These are phyloP conservation scores for Cyphomyrus discorhynchus DNA, from an alignment of 2,113 vertebrate genomes.

Conservation along the genomic window DNA sequence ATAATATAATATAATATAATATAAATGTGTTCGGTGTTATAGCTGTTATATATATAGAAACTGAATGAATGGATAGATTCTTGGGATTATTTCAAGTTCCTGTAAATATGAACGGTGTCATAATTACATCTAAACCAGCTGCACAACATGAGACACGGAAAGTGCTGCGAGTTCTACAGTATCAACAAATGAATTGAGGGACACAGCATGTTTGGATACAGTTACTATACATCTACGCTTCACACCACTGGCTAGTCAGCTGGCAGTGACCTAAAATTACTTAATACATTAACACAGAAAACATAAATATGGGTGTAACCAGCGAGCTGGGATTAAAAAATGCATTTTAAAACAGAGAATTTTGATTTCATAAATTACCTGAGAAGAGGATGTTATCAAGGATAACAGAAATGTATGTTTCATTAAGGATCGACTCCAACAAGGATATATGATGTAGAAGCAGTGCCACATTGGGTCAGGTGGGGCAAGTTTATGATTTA, in stretches of 20 bases:
- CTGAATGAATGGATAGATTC: neutral
- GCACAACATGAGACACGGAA: neutral
- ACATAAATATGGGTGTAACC: slow-evolving; percentile 1
- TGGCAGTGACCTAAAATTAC: neutral
- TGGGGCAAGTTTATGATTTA: neutral
- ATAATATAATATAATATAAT: neutral
- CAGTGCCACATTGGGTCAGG: neutral
- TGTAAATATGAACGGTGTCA: neutral
- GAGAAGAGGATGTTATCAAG: slow-evolving; percentile 15
- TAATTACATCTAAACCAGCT: neutral
- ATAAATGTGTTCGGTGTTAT: neutral
- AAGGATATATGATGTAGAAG: neutral
- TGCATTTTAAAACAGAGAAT: slow-evolving; percentile 26
- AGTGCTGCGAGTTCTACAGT: neutral
- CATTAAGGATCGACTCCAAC: neutral
- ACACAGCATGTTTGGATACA: neutral
- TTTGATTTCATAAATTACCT: slow-evolving; percentile 28
- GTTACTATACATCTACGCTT: neutral
- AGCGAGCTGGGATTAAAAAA: slow-evolving; percentile 12
- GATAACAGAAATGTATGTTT: neutral
- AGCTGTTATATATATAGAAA: neutral
- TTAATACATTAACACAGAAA: neutral
- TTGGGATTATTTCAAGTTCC: neutral
- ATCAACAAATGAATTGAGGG: neutral
- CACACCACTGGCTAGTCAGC: neutral